Conservation (phyloP, 2,888 invertebrate genomes). For the Thelaira solivaga region DNA sequence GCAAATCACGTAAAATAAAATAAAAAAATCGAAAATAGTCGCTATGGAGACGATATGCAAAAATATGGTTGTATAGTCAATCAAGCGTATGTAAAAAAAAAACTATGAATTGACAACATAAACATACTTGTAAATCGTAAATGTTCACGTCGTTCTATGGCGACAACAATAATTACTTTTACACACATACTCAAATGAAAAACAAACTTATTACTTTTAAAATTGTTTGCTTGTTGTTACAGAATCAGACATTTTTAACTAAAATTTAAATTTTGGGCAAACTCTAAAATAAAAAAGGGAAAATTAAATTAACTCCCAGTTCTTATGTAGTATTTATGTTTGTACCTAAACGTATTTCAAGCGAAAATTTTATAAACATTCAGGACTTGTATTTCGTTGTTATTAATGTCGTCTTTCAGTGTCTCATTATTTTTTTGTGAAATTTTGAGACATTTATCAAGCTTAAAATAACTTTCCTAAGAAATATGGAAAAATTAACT, state of each 20-base stretch:
- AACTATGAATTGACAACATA: conserved; percentile 53
- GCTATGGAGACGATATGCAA: conserved; percentile 44
- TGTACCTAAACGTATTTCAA: too few species aligned
- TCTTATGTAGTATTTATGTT: too few species aligned
- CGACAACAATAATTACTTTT: conserved; percentile 31
- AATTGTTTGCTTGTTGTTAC: conserved; percentile 74
- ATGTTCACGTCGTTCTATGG: conserved; percentile 42
- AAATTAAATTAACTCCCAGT: too few species aligned
- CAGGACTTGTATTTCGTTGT: too few species aligned
- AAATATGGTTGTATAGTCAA: conserved; percentile 38
- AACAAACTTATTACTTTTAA: conserved; percentile 74
- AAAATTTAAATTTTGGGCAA: too few species aligned
- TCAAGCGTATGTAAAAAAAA: conserved; percentile 25
- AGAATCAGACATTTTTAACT: too few species aligned
- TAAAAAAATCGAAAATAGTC: conserved; percentile 1
- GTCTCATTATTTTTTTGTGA: not conserved
- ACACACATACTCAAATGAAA: not conserved
- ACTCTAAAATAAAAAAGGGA: too few species aligned
- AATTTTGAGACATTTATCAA: conserved; percentile 68
- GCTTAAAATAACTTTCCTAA: conserved; percentile 69
- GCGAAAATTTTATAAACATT: too few species aligned
- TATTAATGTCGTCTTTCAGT: not conserved
- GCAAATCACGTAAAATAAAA: too few species aligned
- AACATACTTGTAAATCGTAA: conserved; percentile 59
- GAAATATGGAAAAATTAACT: conserved; percentile 38